Base-by-base conservation (phyloP, 2,888 invertebrate genomes). In the Lymantria monacha region DNA sequence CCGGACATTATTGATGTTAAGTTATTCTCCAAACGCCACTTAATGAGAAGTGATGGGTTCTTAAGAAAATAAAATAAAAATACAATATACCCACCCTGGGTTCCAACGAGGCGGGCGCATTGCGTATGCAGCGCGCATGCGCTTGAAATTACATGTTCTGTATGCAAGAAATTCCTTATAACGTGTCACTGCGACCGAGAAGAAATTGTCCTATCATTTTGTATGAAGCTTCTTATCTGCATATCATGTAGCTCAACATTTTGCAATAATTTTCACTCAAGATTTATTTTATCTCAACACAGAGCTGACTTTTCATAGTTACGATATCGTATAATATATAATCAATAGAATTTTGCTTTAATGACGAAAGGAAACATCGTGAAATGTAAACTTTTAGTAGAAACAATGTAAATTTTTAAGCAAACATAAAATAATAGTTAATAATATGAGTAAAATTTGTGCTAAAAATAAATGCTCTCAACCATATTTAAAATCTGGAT, bases 31-130 rank as follows among this genome's bases (percentile, higher is more conserved):
- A 85, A 89, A 89, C 90, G 88, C 85, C 84, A 85, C 81, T 91
- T 91, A 91, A 91, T 91, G 90, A 91, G 91, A 91, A 91, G 82
- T 90, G 90, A 91, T 91, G 91, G 85, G 89, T 90, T 91, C 87
- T 74, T 87, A 85, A 85, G 90, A 90, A 90, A 89, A 87, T 87
- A 83, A 83, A 83, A 73, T 72, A 79, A 81, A 85, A 87, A 87
- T 77, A 85, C 84, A 85, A 84, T 85, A 83, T 74, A 78, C 74
- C 77, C 74, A 76, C 81, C 72, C 74, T 63, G 78, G 76, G 76
- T 81, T 80, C 75, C 74, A 74, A 76, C 76, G 73, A 78, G 71
- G 67, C 66, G 60, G 63, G 62, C 66, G 67, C 81, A 85, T 87
- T 81, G 69, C 62, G 81, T 89, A 90, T 91, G 89, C 90, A 75